Evolutionary conservation across 2,888 invertebrate species (phyloP).

Genomic region (Pardosa pseudoannulata): DNA sequence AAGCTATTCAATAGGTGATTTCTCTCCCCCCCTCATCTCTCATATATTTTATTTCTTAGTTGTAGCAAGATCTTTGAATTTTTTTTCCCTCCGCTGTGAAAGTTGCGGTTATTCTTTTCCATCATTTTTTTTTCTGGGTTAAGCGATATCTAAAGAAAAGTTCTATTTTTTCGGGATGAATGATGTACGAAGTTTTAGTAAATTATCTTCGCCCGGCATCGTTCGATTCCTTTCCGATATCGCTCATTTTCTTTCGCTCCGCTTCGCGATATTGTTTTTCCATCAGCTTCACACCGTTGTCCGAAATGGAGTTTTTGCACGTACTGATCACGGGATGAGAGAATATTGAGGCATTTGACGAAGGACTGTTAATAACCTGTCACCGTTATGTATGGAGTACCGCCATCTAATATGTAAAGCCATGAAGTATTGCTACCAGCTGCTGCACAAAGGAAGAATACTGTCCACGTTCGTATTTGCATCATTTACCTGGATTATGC

Average conservation of each 20-base stretch:
- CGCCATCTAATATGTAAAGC: no score
- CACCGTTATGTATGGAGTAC: no score
- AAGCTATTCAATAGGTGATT: conserved; percentile 57
- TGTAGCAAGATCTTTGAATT: conserved; percentile 42
- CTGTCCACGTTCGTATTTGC: no score
- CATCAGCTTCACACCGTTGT: conserved; percentile 30
- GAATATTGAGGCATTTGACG: not conserved
- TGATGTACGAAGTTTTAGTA: conserved; percentile 69
- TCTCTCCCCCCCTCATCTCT: conserved; percentile 33
- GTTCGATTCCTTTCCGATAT: conserved; percentile 49
- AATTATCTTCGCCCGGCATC: conserved; percentile 55
- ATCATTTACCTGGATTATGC: no score
- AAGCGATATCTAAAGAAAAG: conserved; percentile 57
- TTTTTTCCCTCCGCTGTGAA: not conserved
- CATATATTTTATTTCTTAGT: conserved; percentile 46
- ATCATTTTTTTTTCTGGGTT: conserved; percentile 43
- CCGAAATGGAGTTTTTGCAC: conserved; percentile 13
- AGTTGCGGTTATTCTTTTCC: conserved; percentile 1
- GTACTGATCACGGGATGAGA: not conserved
- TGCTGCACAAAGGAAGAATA: no score
- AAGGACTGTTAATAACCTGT: not conserved
- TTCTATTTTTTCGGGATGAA: conserved; percentile 59
- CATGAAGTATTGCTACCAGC: no score
- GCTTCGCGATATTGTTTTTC: conserved; percentile 62
- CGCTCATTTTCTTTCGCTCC: conserved; percentile 41